These are phyloP conservation scores for Aurelia aurita complex sp. Pacific DNA, from an alignment of 30 jellyfish, hydroid and myxozoan species.

Conservation along the genomic window DNA sequence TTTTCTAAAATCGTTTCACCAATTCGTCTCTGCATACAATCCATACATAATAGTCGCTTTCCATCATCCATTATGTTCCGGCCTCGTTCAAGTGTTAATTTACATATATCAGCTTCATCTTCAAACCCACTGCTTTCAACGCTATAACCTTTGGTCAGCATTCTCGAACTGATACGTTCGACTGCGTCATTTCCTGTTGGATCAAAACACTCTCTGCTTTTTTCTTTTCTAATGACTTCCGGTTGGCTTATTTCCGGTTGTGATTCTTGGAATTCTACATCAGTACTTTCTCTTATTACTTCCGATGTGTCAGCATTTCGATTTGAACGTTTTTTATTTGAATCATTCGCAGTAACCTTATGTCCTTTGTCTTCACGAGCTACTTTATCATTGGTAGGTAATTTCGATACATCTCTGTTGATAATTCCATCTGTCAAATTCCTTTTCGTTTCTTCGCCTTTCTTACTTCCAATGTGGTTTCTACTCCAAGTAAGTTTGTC, in stretches of 20 bases:
- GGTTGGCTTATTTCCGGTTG: background rate
- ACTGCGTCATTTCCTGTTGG: background rate
- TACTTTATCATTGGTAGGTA: too few relatives aligned
- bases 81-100: conserved; percentile 46
- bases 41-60: conserved; percentile 14
- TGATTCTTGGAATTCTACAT: background rate
- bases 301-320: too few relatives aligned
- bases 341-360: too few relatives aligned
- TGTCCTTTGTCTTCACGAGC: too few relatives aligned
- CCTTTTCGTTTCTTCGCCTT: too few relatives aligned
- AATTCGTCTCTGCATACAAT: conserved; percentile 3
- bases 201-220: background rate
- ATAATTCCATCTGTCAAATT: too few relatives aligned
- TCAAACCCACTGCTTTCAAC: conserved; percentile 98
- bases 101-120: conserved; percentile 69
- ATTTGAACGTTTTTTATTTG: too few relatives aligned
- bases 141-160: conserved; percentile 59
- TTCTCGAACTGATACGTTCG: conserved; percentile 2
- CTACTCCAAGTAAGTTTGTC: too few relatives aligned
- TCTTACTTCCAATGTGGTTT: too few relatives aligned
- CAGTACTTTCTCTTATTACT: too few relatives aligned
- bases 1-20: conserved; percentile 18
- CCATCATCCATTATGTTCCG: background rate
- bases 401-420: too few relatives aligned
- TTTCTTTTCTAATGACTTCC: background rate